Evolutionary conservation across 2,113 vertebrate species (phyloP).

Genomic region (Prunella himalayana): DNA sequence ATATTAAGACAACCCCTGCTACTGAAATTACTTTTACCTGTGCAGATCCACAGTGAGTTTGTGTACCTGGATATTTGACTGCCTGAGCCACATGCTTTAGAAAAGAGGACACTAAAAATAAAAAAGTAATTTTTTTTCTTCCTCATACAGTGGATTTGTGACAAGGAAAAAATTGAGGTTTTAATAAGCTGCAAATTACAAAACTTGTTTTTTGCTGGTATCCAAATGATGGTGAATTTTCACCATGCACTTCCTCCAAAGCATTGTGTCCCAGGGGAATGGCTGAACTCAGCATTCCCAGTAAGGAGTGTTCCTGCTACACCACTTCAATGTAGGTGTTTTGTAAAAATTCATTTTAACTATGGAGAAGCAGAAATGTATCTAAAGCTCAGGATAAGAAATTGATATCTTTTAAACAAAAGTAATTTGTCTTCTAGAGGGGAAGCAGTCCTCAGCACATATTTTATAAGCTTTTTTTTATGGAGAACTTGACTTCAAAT

Average conservation of each 20-base stretch:
- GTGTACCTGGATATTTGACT: background rate
- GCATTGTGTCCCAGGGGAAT: rapidly evolving
- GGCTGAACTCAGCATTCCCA: background rate
- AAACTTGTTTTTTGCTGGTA: rapidly evolving
- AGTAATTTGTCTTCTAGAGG: background rate
- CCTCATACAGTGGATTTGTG: background rate
- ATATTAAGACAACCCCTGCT: background rate
- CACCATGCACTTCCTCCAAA: rapidly evolving
- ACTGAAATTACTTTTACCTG: background rate
- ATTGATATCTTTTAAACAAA: background rate
- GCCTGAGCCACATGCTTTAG: background rate
- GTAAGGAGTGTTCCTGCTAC: background rate
- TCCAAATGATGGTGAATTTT: background rate
- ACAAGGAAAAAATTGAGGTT: background rate
- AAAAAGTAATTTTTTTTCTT: background rate
- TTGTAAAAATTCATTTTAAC: background rate
- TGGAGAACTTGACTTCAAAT: background rate
- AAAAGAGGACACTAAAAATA: background rate
- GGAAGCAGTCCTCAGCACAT: background rate
- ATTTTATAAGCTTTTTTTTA: background rate
- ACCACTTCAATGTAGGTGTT: background rate
- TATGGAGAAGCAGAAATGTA: background rate
- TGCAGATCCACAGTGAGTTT: background rate
- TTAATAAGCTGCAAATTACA: background rate
- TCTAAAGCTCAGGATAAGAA: background rate